A percentile compares a stretch with the other conserved stretches of the same genome.
Conservation (phyloP, 2,888 invertebrate genomes). For the Pachymerium ferrugineum region DNA sequence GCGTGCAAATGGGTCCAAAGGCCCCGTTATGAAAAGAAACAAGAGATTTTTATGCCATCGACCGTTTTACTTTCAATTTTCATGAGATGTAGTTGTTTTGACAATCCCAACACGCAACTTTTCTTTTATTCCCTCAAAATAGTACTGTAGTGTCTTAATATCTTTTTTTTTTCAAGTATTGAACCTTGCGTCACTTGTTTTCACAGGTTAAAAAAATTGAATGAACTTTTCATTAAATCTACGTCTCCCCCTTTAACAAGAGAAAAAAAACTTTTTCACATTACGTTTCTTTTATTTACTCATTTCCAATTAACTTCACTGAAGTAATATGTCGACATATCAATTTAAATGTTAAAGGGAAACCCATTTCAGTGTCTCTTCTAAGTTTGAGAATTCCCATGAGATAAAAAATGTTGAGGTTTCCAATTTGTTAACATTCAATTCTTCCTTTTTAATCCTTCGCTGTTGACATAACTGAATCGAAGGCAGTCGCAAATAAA, state of each 20-base stretch:
- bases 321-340: no score
- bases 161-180: no score
- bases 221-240: no score
- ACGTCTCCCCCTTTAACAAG: no score
- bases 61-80: not conserved
- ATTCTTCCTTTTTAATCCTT: not conserved
- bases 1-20: constrained; percentile 1
- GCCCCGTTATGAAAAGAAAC: not conserved
- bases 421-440: constrained; percentile 15
- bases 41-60: not conserved
- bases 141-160: no score
- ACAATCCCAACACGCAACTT: constrained; percentile 10
- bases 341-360: no score
- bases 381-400: not conserved
- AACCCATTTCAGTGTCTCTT: not conserved
- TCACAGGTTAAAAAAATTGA: no score
- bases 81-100: not conserved
- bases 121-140: not conserved
- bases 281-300: no score
- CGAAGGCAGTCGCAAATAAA: not conserved
- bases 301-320: no score
- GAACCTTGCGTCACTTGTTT: no score
- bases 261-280: no score
- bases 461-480: not conserved
- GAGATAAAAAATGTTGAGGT: not conserved